Evolutionary conservation across 2,797 vertebrate species (phyloP), one percentile per base, ranked within the genome.

Genomic region (Poecilia wingei): DNA sequence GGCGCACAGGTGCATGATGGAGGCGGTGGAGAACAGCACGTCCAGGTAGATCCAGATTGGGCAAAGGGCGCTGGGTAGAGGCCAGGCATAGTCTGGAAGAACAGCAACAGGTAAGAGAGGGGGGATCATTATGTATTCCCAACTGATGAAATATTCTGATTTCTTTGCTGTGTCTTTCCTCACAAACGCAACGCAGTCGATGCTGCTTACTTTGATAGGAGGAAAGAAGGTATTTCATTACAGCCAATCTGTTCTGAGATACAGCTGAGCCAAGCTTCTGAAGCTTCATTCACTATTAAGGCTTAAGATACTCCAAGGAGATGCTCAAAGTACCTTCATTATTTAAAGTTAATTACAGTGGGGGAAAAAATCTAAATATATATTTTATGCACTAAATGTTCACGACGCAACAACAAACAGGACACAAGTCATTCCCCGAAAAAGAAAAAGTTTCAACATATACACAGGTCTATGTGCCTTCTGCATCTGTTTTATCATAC

Each of bases 31-130:
- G 96, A 99, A 99, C 78, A 99, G 90, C 82, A 99, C 98, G 87
- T 99, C 98, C 94, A 99, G 96, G 94, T 98, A 98, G 95, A 99
- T 99, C 98, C 98, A 99, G 92, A 99, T 97, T 22, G 98, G 98
- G 93, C 98, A 99, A 92, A 99, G 94, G 75, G 97, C 94, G 72
- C 94, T 96, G 83, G 98, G 98, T 89, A 99, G 95, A 77, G 98
- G 98, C 98, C 98, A 99, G 92, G 95, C 96, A 87, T 98, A 98
- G 95, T 98, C 98, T 99, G 95, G 25, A 77, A 72, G 16, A 49
- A 72, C 6, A 39, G 39, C 31, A 2, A 79, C 10, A 84, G 57
- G 75, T 18, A 53, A 7, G 51, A 20, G 51, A 53, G 22, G 51
- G 9, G 43, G 7, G 20, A 45, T 43, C 47, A 57, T 33, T 22